Percentiles rank a stretch among this genome's conserved stretches.
Conservation (phyloP, 64 coral and sea anemone genomes). For the Montipora foliosa region DNA sequence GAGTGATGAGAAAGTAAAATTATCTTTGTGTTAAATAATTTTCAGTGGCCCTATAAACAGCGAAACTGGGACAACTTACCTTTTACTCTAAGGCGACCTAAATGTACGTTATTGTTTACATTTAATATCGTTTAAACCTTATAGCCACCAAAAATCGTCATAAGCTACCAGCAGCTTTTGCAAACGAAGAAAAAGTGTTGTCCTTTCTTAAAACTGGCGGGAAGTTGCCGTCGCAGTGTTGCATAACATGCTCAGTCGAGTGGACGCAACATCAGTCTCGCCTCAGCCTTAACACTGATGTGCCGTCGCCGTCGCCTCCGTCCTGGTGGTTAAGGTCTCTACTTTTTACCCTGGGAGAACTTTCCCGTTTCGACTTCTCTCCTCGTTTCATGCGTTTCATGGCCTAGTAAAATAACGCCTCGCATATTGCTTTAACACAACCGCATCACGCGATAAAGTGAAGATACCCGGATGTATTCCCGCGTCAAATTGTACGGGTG, state of each 20-base stretch:
- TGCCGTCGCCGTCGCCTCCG: background rate
- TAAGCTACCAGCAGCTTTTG: no score
- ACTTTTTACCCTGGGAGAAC: no score
- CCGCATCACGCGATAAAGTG: no score
- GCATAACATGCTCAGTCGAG: background rate
- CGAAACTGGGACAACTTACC: background rate
- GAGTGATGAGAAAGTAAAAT: background rate
- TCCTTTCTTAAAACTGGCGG: background rate
- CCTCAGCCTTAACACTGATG: background rate
- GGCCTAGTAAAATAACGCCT: no score
- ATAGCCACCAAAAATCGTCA: background rate
- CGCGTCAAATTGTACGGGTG: no score
- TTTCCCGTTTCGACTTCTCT: no score
- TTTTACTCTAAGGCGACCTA: background rate
- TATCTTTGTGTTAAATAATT: background rate
- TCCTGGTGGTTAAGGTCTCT: background rate
- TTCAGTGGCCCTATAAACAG: background rate
- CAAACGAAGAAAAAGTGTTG: no score
- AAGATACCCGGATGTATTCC: no score
- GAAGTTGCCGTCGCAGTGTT: background rate
- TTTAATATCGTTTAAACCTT: constrained; percentile 5
- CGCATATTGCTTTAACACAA: no score
- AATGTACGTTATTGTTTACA: background rate
- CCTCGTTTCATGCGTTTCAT: no score
- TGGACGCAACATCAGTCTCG: background rate